These are phyloP conservation scores for Diadema setosum DNA, from an alignment of 35 echinoderm and acorn worm species.

Conservation along the genomic window DNA sequence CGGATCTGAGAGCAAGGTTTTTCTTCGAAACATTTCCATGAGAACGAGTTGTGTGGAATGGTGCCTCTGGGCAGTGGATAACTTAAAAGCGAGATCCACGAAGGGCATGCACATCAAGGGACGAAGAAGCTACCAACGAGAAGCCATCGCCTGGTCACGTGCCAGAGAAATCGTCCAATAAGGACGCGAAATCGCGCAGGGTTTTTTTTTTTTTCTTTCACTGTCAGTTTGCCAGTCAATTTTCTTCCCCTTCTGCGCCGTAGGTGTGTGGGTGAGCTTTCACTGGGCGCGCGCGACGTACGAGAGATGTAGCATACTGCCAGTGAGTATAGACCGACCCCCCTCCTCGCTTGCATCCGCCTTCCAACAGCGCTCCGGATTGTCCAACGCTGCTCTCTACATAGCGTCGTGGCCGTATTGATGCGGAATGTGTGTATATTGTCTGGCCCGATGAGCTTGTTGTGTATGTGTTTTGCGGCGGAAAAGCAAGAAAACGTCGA, in stretches of 20 bases:
- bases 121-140: too few relatives aligned
- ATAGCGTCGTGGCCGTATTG: background rate
- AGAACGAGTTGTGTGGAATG: too few relatives aligned
- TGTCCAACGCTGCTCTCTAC: background rate
- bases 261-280: background rate
- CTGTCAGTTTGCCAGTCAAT: background rate
- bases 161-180: background rate
- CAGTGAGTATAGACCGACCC: background rate
- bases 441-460: background rate
- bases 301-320: too few relatives aligned
- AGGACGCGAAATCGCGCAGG: background rate
- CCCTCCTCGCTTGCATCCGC: background rate
- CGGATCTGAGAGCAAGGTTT: too few relatives aligned
- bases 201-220: too few relatives aligned
- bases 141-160: background rate
- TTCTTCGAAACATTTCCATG: too few relatives aligned
- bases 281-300: background rate
- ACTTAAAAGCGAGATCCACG: too few relatives aligned
- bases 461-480: background rate
- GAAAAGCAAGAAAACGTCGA: background rate
- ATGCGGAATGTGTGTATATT: constrained; percentile 1
- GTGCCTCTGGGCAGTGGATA: too few relatives aligned
- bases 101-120: too few relatives aligned
- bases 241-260: too few relatives aligned
- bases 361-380: too few relatives aligned